Evolutionary conservation across 2,797 vertebrate species (phyloP).

Genomic region (Notolabrus celidotus): DNA sequence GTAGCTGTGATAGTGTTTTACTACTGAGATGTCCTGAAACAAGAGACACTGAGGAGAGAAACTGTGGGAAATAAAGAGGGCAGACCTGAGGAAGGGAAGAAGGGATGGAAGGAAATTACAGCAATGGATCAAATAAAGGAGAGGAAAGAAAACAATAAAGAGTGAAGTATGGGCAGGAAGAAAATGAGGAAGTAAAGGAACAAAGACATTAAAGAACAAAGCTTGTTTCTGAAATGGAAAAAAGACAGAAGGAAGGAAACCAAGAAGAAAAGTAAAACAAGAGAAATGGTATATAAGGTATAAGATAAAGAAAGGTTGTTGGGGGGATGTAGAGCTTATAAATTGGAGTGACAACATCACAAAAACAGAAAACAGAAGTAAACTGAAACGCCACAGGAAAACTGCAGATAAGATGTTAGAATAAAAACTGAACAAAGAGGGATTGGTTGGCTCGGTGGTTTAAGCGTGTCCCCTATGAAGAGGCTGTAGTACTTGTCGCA

Average conservation of each 20-base stretch:
- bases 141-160: background rate
- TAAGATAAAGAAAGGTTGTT: too few species aligned
- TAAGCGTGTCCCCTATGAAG: too few species aligned
- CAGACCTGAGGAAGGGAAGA: background rate
- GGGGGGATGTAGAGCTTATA: too few species aligned
- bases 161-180: too few species aligned
- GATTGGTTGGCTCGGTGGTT: too few species aligned
- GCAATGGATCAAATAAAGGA: background rate
- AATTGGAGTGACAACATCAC: too few species aligned
- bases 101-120: background rate
- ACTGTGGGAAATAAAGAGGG: background rate
- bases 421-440: too few species aligned
- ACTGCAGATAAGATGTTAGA: too few species aligned
- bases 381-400: too few species aligned
- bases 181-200: background rate
- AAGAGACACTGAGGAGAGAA: background rate
- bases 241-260: background rate
- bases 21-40: slow-evolving; percentile 31
- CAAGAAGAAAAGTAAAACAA: background rate
- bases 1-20: slow-evolving; percentile 3
- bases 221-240: background rate
- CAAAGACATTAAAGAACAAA: background rate
- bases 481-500: too few species aligned
- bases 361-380: too few species aligned
- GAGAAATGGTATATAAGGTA: too few species aligned